phyloP scores from a whole-genome alignment of 2,888 invertebrate genomes.

The Hirtodrosophila trivittata region DNA sequence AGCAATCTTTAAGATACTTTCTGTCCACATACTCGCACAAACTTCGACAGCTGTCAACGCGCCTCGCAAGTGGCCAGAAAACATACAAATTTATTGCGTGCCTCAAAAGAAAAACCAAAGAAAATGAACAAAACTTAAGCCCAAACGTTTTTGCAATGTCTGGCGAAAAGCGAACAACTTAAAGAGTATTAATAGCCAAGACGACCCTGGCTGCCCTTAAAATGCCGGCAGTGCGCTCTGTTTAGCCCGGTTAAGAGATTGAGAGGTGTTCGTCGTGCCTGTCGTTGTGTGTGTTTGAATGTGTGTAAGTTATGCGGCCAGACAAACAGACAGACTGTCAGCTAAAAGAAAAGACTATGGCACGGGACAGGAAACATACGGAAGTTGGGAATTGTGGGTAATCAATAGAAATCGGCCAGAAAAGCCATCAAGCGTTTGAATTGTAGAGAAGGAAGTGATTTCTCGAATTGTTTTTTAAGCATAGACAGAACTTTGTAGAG shows the following conservation, averaged over 20 bases:
- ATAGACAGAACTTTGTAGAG: neutral
- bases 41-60: conserved; percentile 68
- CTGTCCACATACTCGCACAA: conserved; percentile 19
- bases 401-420: conserved; percentile 50
- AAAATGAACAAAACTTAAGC: conserved; percentile 18
- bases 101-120: conserved; percentile 23
- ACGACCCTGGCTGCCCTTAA: conserved; percentile 78
- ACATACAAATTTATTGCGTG: conserved; percentile 67
- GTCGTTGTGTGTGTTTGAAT: conserved; percentile 20
- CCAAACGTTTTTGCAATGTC: conserved; percentile 11
- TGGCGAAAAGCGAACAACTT: conserved; percentile 17
- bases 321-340: conserved; percentile 19
- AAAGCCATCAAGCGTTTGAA: conserved; percentile 23
- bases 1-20: conserved; percentile 38
- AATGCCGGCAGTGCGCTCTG: conserved; percentile 68
- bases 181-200: conserved; percentile 65
- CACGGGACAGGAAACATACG: conserved; percentile 50
- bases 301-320: conserved; percentile 2
- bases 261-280: conserved; percentile 25
- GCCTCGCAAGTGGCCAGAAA: conserved; percentile 59
- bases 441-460: conserved; percentile 29
- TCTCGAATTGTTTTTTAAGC: conserved; percentile 20
- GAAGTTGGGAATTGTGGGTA: conserved; percentile 53
- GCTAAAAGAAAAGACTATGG: conserved; percentile 15
- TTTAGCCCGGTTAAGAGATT: conserved; percentile 53